Evolutionary conservation across 2,113 vertebrate species (phyloP), one percentile per base, ranked within the genome.

Genomic region (Oreochromis tanganicae): DNA sequence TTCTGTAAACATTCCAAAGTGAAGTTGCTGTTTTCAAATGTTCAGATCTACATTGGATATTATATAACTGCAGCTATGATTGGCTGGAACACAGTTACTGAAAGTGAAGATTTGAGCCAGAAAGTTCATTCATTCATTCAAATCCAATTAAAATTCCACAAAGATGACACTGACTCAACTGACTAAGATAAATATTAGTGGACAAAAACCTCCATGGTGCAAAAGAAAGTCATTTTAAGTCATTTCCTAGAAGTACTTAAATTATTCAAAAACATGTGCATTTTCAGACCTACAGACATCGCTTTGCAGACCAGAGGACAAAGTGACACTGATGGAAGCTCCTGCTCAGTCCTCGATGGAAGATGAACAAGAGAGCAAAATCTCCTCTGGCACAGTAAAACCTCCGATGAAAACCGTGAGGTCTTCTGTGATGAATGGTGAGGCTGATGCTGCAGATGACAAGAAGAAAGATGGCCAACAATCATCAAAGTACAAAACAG

Each of bases 401-500:
- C 52, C 38, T 2, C 66, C 1, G 7, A 17, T 36, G 82, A 66
- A 75, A 83, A 55, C 57, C 17, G 3, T 57, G 81, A 80, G 9
- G 10, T 68, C 82, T 27, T 7, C 32, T 0, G 19, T 61, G 16
- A 36, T 14, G 4, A 81, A 89, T 0, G 94, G 85, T 1, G 95
- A 96, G 68, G 93, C 48, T 17, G 93, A 80, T 4, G 6, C 16
- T 41, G 63, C 27, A 17, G 87, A 84, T 1, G 93, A 91, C 10
- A 96, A 94, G 9, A 97, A 96, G 89, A 95, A 91, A 9, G 14
- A 17, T 17, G 91, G 96, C 83, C 91, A 93, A 68, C 93, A 94
- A 38, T 92, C 95, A 0, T 96, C 96, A 9, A 96, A 97, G 83
- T 99, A 98, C 91, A 98, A 98, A 82, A 98, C 97, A 3, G 97